phyloP scores from a whole-genome alignment of 2,797 vertebrate genomes.

The Paguma larvata region DNA sequence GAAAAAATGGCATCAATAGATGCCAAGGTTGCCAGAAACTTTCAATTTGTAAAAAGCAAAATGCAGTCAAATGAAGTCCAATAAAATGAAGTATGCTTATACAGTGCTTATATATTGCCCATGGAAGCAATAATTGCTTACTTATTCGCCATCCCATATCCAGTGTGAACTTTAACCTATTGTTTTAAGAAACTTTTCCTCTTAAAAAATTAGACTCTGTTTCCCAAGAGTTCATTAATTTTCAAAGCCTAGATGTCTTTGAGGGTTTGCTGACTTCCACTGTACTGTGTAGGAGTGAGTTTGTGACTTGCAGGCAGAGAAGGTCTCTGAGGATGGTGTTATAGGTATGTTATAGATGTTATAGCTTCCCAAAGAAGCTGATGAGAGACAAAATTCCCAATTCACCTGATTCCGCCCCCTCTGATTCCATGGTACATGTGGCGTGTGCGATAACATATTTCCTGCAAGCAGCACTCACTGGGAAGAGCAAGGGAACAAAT shows the following conservation, averaged over 20 bases:
- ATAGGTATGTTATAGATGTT: slow-evolving; percentile 57
- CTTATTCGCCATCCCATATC: not conserved
- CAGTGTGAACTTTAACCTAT: not conserved
- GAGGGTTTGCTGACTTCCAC: not conserved
- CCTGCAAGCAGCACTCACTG: slow-evolving; percentile 56
- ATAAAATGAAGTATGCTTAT: not conserved
- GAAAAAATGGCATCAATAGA: not conserved
- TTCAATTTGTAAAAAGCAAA: not conserved
- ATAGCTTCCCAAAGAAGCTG: slow-evolving; percentile 71
- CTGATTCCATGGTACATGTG: slow-evolving; percentile 77
- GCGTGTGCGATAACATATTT: slow-evolving; percentile 76
- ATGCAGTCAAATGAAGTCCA: not conserved
- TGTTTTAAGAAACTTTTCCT: not conserved
- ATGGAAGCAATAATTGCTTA: not conserved
- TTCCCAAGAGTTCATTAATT: not conserved
- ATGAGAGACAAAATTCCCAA: slow-evolving; percentile 75
- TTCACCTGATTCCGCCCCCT: slow-evolving; percentile 67
- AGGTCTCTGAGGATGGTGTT: slow-evolving; percentile 64
- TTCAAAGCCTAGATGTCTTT: not conserved
- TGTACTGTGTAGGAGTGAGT: not conserved
- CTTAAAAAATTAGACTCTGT: not conserved
- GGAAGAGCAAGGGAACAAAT: slow-evolving; percentile 70
- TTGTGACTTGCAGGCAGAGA: slow-evolving; percentile 12
- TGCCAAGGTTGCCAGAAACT: not conserved
- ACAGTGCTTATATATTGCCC: not conserved